Base-by-base conservation (phyloP, 2,113 vertebrate species). In the Ammodytes dubius region DNA sequence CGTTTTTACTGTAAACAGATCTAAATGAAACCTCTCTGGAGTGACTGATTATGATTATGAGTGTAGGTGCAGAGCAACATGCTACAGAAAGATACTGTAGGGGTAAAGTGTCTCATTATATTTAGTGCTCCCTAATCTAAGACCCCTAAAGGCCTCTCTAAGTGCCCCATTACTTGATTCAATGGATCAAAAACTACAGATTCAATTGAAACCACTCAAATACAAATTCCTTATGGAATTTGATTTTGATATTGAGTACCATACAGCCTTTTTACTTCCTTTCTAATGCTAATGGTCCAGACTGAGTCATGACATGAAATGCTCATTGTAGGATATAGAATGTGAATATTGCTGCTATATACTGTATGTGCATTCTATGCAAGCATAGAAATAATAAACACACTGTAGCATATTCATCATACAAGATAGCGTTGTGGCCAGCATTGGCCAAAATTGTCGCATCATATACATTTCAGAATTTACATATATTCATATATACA, bases 321-420 rank as follows among this genome's bases (percentile, higher is more conserved):
- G 35, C 65, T 82, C 19, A 72, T 61, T 2, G 50, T 61, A 79
- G 43, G 78, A 61, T 82, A 82, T 68, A 87, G 74, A 77, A 64
- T 78, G 88, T 87, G 87, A 89, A 88, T 94, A 94, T 93, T 93
- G 94, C 93, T 92, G 90, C 87, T 85, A 70, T 92, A 89, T 87
- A 27, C 27, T 27, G 27, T 27, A 85, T 93, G 92, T 94, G 91
- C 92, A 88, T 87, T 89, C 84, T 92, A 88, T 93, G 90, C 88
- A 91, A 93, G 90, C 89, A 86, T 93, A 91, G 81, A 92, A 86
- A 91, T 89, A 88, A 88, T 91, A 91, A 93, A 89, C 94, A 87
- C 88, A 89, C 56, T 87, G 82, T 80, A 93, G 83, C 85, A 67
- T 91, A 90, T 84, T 94, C 65, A 88, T 90, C 65, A 90, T 91